phyloP scores from a whole-genome alignment of 2,888 invertebrate species.

The Drosophila borborema region DNA sequence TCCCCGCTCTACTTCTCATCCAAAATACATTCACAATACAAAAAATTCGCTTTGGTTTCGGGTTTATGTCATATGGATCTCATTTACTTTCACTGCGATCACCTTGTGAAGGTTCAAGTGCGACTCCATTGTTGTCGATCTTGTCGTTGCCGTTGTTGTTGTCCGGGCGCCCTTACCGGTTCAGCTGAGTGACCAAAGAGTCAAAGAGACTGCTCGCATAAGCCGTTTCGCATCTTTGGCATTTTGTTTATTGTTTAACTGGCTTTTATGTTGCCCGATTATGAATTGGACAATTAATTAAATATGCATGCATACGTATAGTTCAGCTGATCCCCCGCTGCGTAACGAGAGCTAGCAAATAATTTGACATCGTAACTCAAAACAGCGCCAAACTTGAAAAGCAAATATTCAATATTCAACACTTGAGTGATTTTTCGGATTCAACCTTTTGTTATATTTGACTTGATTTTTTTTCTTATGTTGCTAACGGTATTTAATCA shows the following conservation, averaged over 20 bases:
- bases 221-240: slow-evolving; percentile 49
- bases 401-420: slow-evolving; percentile 25
- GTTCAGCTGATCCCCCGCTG: slow-evolving; percentile 13
- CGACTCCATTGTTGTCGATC: slow-evolving; percentile 46
- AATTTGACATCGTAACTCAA: slow-evolving; percentile 40
- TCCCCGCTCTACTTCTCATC: background rate
- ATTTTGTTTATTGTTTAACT: slow-evolving; percentile 20
- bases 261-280: slow-evolving; percentile 49
- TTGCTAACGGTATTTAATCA: slow-evolving; percentile 63
- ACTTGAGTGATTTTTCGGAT: slow-evolving; percentile 60
- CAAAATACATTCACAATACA: slow-evolving; percentile 19
- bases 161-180: slow-evolving; percentile 51
- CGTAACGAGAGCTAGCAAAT: slow-evolving; percentile 30
- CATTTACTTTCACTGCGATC: slow-evolving; percentile 70
- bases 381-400: slow-evolving; percentile 8
- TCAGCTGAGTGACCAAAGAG: slow-evolving; percentile 14
- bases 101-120: slow-evolving; percentile 77
- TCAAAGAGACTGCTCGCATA: slow-evolving; percentile 43
- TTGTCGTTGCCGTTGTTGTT: slow-evolving; percentile 11
- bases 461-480: slow-evolving; percentile 10
- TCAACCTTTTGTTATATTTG: slow-evolving; percentile 33
- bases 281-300: slow-evolving; percentile 41
- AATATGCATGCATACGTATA: slow-evolving; percentile 45
- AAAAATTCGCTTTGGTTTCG: slow-evolving; percentile 29
- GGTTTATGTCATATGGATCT: slow-evolving; percentile 62